Conservation (phyloP, 1,140 invertebrate species). For the Scaptodrosophila lebanonensis region DNA sequence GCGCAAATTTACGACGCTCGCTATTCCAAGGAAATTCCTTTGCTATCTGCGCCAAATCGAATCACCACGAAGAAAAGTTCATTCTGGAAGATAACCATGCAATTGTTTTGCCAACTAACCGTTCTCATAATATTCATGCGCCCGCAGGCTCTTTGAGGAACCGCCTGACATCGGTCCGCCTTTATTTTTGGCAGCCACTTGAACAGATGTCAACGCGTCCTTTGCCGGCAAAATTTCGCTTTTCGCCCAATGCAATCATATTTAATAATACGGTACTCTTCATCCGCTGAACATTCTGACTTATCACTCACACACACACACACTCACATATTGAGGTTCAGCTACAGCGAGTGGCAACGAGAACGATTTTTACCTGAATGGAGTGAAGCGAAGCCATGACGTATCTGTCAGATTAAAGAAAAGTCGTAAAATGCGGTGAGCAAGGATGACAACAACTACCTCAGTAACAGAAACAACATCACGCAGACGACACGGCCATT, state of each 20-base stretch:
- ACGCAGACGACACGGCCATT: constrained; percentile 54
- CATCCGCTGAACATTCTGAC: too few relatives aligned
- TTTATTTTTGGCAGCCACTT: constrained; percentile 43
- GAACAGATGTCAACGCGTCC: constrained; percentile 63
- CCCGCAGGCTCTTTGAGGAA: constrained; percentile 15
- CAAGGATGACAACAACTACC: constrained; percentile 65
- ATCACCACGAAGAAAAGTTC: constrained; percentile 35
- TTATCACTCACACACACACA: constrained; percentile 6
- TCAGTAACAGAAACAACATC: not conserved
- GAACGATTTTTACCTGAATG: constrained; percentile 3
- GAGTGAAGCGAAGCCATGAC: constrained; percentile 50
- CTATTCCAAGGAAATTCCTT: constrained; percentile 19
- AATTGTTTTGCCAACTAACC: constrained; percentile 43
- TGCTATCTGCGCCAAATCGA: constrained; percentile 39
- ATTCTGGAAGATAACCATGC: constrained; percentile 36
- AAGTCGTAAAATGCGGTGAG: constrained; percentile 73
- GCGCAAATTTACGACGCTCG: constrained; percentile 53
- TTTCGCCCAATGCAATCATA: constrained; percentile 66
- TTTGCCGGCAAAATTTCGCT: constrained; percentile 42
- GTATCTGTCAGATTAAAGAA: constrained; percentile 76
- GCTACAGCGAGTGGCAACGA: constrained; percentile 7
- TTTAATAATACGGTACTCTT: constrained; percentile 67
- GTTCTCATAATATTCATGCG: constrained; percentile 51
- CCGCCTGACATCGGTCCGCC: constrained; percentile 19
- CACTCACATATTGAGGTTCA: too few relatives aligned